Evolutionary conservation across 2,113 vertebrate species (phyloP).

Genomic region (Dolichotis patagonum): DNA sequence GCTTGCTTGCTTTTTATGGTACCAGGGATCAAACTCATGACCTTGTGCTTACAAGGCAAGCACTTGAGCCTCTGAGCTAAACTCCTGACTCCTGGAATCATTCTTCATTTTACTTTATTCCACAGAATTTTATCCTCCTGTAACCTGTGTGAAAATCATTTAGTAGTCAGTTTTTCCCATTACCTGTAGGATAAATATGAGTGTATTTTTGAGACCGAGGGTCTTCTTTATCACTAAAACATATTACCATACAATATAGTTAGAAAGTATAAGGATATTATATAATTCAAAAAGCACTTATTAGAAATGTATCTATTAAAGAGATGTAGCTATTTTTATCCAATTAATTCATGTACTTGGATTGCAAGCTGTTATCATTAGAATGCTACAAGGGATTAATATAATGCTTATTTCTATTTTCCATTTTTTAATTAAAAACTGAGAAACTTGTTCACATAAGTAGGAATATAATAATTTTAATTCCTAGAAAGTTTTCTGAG

Average conservation of each 20-base stretch:
- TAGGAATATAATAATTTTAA: background rate
- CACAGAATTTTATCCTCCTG: background rate
- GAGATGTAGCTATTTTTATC: background rate
- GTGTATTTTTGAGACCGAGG: background rate
- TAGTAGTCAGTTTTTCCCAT: conserved; percentile 2
- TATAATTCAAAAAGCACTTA: background rate
- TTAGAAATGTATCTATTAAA: background rate
- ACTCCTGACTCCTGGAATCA: background rate
- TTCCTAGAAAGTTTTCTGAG: background rate
- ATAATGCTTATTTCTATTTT: background rate
- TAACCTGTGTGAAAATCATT: conserved; percentile 33
- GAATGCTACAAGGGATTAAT: background rate
- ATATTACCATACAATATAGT: background rate
- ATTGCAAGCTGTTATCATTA: background rate
- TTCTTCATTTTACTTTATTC: background rate
- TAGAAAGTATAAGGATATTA: background rate
- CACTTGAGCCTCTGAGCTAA: no score
- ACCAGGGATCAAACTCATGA: no score
- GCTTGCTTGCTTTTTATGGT: no score
- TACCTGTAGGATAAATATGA: background rate
- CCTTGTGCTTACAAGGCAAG: no score
- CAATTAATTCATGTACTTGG: background rate
- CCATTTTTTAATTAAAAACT: conserved; percentile 32
- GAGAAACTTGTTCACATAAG: background rate
- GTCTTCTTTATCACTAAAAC: conserved; percentile 5